A percentile compares a stretch with the other conserved stretches of the same genome.
phyloP scores from a whole-genome alignment of 2,797 vertebrate genomes.

The Australoheros facetus region DNA sequence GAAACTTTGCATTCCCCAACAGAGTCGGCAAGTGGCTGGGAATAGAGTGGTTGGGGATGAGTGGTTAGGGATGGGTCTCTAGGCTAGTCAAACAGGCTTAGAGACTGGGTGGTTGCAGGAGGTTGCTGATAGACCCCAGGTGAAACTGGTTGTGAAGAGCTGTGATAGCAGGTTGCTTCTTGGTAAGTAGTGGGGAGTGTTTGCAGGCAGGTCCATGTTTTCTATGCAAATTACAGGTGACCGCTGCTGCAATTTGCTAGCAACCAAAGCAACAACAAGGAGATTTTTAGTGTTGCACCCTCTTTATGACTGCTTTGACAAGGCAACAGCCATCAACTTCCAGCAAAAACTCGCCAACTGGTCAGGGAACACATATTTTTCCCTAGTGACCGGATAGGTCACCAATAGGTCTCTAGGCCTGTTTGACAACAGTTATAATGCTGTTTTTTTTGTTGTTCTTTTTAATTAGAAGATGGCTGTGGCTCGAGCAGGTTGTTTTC shows the following conservation, averaged over 20 bases:
- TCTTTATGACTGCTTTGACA: not conserved
- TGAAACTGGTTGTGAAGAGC: not conserved
- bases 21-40: not conserved
- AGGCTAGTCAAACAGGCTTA: not conserved
- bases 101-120: not conserved
- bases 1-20: not conserved
- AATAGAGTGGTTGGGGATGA: not conserved
- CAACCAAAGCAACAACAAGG: no score
- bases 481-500: not conserved
- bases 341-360: not conserved
- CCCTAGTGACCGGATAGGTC: not conserved
- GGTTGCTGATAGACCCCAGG: not conserved
- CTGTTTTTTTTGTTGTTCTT: not conserved
- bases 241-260: no score
- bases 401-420: not conserved
- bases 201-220: no score
- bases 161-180: not conserved
- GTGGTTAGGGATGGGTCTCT: not conserved
- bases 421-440: not conserved
- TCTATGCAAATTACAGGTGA: no score
- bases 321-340: not conserved
- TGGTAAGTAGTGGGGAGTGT: not conserved
- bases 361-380: not conserved
- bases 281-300: not conserved
- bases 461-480: not conserved